phyloP scores from a whole-genome alignment of 2,113 vertebrate genomes.

The Percopsis transmontana region DNA sequence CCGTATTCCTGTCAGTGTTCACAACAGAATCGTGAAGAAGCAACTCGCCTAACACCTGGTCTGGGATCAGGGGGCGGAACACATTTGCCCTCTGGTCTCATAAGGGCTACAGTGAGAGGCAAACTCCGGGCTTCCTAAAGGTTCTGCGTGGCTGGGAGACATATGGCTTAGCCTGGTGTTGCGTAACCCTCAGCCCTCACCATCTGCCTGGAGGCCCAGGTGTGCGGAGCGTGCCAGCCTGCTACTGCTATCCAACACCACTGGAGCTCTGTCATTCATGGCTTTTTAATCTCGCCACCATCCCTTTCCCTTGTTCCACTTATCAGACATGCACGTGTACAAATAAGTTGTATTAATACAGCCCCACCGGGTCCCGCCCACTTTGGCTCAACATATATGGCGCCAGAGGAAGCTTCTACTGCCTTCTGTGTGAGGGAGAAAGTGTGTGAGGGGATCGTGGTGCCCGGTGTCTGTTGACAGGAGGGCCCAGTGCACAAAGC shows the following conservation, averaged over 20 bases:
- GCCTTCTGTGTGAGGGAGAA: slow-evolving; percentile 36
- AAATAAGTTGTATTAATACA: slow-evolving; percentile 56
- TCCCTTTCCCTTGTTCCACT: slow-evolving; percentile 63
- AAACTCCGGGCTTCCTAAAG: slow-evolving; percentile 68
- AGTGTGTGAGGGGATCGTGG: slow-evolving; percentile 28
- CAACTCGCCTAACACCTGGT: slow-evolving; percentile 73
- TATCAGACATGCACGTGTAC: slow-evolving; percentile 55
- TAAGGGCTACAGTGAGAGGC: slow-evolving; percentile 52
- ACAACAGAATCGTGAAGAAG: slow-evolving; percentile 56
- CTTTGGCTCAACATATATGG: slow-evolving; percentile 36
- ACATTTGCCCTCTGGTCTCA: slow-evolving; percentile 64
- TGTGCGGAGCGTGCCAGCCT: slow-evolving; percentile 71
- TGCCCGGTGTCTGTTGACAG: slow-evolving; percentile 60
- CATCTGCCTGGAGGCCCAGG: slow-evolving; percentile 79
- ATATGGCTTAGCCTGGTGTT: slow-evolving; percentile 78
- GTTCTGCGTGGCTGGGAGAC: slow-evolving; percentile 74
- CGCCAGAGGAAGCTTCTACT: slow-evolving; percentile 13
- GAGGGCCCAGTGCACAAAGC: slow-evolving; percentile 60
- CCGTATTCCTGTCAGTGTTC: slow-evolving; percentile 55
- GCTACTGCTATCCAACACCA: slow-evolving; percentile 59
- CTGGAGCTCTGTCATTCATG: slow-evolving; percentile 74
- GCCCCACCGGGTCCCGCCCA: slow-evolving; percentile 38
- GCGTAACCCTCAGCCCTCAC: slow-evolving; percentile 76
- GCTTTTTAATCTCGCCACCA: slow-evolving; percentile 57
- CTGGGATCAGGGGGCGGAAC: slow-evolving; percentile 64